Evolutionary conservation across 2,888 invertebrate genomes (phyloP).

Genomic region (Melieria picta): DNA sequence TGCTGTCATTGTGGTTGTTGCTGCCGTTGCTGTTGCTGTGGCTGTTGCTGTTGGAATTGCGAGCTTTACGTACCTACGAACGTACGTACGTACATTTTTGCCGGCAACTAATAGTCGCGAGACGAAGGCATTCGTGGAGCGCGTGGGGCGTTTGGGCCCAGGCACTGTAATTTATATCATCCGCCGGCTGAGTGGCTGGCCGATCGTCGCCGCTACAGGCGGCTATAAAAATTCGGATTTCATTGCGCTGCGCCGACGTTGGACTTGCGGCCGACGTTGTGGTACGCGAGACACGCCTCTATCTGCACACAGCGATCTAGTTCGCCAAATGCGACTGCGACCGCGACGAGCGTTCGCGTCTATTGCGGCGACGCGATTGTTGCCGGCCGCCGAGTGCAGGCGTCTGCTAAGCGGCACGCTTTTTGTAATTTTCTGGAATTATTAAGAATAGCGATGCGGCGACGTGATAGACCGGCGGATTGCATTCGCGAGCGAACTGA

Average conservation of each 20-base stretch:
- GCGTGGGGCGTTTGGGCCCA: background rate
- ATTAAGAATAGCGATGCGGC: no score
- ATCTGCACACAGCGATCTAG: slow-evolving; percentile 63
- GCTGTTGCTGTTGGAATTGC: no score
- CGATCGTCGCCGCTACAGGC: background rate
- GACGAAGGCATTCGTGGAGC: no score
- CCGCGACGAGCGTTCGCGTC: slow-evolving; percentile 4
- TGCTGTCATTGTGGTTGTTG: no score
- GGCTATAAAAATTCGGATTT: slow-evolving; percentile 24
- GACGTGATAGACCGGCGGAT: no score
- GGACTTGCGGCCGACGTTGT: background rate
- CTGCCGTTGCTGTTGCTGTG: no score
- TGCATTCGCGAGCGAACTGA: no score
- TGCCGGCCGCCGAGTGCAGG: no score
- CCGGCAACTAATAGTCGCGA: slow-evolving; percentile 15
- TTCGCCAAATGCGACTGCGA: slow-evolving; percentile 41
- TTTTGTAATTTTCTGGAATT: no score
- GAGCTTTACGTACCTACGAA: no score
- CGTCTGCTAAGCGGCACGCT: no score
- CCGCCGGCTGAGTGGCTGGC: slow-evolving; percentile 3
- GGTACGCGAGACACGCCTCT: slow-evolving; percentile 59
- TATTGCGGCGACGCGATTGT: no score
- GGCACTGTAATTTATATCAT: slow-evolving; percentile 30
- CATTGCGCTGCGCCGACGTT: slow-evolving; percentile 10
- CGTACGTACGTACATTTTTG: slow-evolving; percentile 1